Evolutionary conservation across 2,113 vertebrate species (phyloP), one percentile per base, ranked within the genome.

Genomic region (Peromyscus maniculatus): DNA sequence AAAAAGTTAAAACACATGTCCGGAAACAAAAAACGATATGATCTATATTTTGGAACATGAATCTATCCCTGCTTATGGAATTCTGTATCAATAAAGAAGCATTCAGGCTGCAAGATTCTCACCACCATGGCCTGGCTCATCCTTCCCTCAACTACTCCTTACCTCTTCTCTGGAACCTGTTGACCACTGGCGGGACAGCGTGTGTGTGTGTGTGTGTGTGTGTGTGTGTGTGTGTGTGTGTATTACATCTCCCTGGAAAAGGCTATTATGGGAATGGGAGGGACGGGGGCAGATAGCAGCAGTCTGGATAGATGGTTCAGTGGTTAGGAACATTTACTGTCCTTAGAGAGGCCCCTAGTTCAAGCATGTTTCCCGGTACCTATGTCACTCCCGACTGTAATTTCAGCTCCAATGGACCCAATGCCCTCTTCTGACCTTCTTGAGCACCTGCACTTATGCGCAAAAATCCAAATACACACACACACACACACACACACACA

Each of bases 141-240:
- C 69, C 33, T 71, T 71, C 33, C 64, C 33, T 71, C 13, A 16
- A 5, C 67, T 17, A 36, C 67, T 71, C 13, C 67, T 71, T 17
- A 71, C 15, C 33, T 71, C 69, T 17, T 17, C 33, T 71, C 67
- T 33, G 31, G 67, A 12, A 33, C 31, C 67, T 33, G 28, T 71
- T 7, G 16, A 36, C 69, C 33, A 7, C 31, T 7, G 19, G 7
- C 4, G 16, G 0, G 17, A n/a, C 7, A 3, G 36, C 4, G 8
- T 10, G 71, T 66, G 64, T 66, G 64, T 66, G 69, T 71, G 69
- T 77, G 75, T 49, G 75, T 19, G 69, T n/a, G 69, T n/a, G 69
- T n/a, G 17, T n/a, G 62, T 64, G 62, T 64, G 66, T 66, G 64
- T 28, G 28, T 36, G 69, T 36, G 69, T n/a, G 69, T n/a, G 17